Evolutionary conservation across 2,113 vertebrate genomes (phyloP).

Genomic region (Dipodomys ordii): DNA sequence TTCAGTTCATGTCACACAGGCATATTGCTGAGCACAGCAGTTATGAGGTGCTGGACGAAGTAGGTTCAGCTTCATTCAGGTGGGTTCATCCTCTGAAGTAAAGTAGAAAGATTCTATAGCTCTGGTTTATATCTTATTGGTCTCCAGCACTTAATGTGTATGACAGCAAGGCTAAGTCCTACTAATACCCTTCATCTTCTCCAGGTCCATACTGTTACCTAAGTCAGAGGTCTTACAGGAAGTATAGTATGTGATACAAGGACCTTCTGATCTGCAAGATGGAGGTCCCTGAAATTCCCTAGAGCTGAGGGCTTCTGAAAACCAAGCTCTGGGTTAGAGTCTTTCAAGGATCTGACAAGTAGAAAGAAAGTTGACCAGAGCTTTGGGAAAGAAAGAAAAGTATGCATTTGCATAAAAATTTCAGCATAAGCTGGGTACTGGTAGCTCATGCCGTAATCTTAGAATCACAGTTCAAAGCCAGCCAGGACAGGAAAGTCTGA

Average conservation of each 20-base stretch:
- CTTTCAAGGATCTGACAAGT: background rate
- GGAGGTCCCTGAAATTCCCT: background rate
- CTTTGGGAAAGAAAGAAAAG: background rate
- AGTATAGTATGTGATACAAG: rapidly evolving
- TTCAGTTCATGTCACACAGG: rapidly evolving
- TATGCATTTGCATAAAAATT: background rate
- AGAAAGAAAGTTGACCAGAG: background rate
- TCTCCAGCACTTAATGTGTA: background rate
- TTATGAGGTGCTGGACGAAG: background rate
- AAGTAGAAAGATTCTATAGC: background rate
- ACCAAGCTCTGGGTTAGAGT: too few species aligned
- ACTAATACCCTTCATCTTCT: background rate
- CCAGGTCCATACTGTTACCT: background rate
- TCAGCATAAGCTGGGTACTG: too few species aligned
- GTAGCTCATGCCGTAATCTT: too few species aligned
- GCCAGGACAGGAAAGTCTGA: too few species aligned
- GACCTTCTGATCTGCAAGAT: background rate
- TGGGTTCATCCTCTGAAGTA: background rate
- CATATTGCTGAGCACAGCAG: rapidly evolving
- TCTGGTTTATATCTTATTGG: rapidly evolving
- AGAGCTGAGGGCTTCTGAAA: background rate
- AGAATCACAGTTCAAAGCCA: too few species aligned
- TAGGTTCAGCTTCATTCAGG: background rate
- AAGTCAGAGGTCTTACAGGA: background rate
- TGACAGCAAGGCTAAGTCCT: background rate